Evolutionary conservation across 2,113 vertebrate species (phyloP), one percentile per base, ranked within the genome.

Genomic region (Tichodroma muraria): DNA sequence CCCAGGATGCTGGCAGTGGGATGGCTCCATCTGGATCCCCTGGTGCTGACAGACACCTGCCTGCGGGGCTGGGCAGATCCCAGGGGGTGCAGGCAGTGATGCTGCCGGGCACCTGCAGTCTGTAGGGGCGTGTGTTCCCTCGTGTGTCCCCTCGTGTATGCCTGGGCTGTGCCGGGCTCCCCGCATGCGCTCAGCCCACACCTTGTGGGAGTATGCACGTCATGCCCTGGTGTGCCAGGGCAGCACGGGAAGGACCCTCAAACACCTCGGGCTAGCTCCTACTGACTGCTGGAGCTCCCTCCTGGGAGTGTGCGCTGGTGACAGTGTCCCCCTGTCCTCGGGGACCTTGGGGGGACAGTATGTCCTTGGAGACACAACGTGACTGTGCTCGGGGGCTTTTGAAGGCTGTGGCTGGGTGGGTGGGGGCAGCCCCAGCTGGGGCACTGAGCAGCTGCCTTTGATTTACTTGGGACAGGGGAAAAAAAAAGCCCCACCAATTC

Each of bases 191-290:
- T 61, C 15, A 13, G 6, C 71, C 66, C 10, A 2, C 2, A 1
- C 5, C 15, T 1, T 14, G 66, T 2, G 0, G 19, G 9, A 6
- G 2, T 19, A 20, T 10, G 23, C 2, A 5, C 12, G 3, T n/a
- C n/a, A n/a, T n/a, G n/a, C n/a, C 6, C 1, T 0, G 8, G 4
- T 6, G 33, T 10, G 54, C 60, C 37, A 38, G n/a, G 49, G 60
- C 52, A n/a, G 61, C 0, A 4, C 0, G 0, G 49, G 47, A n/a
- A 19, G 37, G 64, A 28, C 17, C 53, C 83, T 83, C 8, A 1
- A 2, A 8, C 4, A 3, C 50, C n/a, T 17, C 0, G 4, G 35
- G 45, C 50, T 44, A 47, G 28, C 33, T 86, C 0, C 0, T 40
- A 4, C 30, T 22, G 3, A 5, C 25, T 1, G 0, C 56, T 56